Percentiles rank a stretch among this genome's conserved stretches.
Conservation (phyloP, 2,113 vertebrate species). For the Melanostigma gelatinosum region DNA sequence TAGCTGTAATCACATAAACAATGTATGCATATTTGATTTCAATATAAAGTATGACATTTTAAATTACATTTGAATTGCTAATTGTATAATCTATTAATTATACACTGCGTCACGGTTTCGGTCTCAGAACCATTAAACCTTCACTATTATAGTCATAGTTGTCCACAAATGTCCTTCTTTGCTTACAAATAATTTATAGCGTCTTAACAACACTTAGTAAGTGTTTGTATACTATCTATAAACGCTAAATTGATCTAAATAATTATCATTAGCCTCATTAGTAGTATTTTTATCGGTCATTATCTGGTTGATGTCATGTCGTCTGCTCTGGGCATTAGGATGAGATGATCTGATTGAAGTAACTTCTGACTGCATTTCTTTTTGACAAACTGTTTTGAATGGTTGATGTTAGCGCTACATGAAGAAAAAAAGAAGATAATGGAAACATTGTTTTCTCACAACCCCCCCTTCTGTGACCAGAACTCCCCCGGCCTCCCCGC, state of each 20-base stretch:
- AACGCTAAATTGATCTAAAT: not conserved
- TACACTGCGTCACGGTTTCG: not conserved
- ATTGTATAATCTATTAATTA: not conserved
- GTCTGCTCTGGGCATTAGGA: slow-evolving; percentile 10
- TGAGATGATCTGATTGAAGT: not conserved
- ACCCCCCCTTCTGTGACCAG: not conserved
- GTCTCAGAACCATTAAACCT: not conserved
- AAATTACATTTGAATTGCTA: not conserved
- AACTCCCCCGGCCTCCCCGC: not conserved
- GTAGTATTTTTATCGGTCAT: not conserved
- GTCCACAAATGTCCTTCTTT: no score
- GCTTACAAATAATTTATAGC: not conserved
- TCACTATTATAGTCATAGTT: no score
- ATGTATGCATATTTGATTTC: not conserved
- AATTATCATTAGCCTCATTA: not conserved
- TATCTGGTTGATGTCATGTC: not conserved
- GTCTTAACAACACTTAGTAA: not conserved
- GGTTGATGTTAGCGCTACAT: slow-evolving; percentile 10
- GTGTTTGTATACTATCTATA: slow-evolving; percentile 6
- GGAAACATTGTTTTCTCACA: slow-evolving; percentile 33
- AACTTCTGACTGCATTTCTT: not conserved
- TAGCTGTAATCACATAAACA: not conserved
- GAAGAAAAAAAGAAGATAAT: slow-evolving; percentile 30
- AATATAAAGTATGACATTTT: not conserved
- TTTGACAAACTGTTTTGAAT: slow-evolving; percentile 7